phyloP scores from a whole-genome alignment of 2,888 invertebrate species.

The Luperina testacea region DNA sequence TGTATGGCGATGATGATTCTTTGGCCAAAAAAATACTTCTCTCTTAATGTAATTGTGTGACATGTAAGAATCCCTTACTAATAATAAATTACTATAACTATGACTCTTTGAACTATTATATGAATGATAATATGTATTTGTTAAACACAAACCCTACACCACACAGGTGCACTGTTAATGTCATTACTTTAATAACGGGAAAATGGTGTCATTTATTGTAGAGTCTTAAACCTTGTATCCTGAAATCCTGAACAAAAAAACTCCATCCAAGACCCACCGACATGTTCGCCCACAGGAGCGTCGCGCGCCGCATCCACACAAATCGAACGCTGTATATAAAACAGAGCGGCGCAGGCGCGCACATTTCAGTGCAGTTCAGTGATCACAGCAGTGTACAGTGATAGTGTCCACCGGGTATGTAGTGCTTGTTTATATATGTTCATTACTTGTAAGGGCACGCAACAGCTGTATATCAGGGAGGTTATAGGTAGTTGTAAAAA shows the following conservation, averaged over 20 bases:
- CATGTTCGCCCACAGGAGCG: neutral
- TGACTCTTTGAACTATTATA: neutral
- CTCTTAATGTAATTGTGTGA: no score
- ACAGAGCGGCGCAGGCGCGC: constrained; percentile 44
- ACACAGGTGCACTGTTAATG: neutral
- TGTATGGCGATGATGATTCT: no score
- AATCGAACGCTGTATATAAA: constrained; percentile 57
- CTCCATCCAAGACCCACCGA: neutral
- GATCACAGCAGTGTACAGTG: constrained; percentile 53
- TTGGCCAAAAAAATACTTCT: neutral
- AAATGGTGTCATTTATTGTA: neutral
- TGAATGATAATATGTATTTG: no score
- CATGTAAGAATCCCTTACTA: neutral
- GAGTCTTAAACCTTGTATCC: neutral
- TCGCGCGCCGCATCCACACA: constrained; percentile 57
- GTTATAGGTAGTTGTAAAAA: neutral
- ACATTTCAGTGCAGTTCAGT: constrained; percentile 63
- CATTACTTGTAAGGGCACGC: neutral
- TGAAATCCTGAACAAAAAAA: neutral
- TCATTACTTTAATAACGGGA: neutral
- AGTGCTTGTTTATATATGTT: constrained; percentile 2
- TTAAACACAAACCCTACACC: no score
- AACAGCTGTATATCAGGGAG: neutral
- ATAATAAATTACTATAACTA: neutral
- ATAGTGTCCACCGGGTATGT: constrained; percentile 52